Evolutionary conservation across 2,888 invertebrate species (phyloP), one percentile per base, ranked within the genome.

Genomic region (Tetheella fluctuosa): DNA sequence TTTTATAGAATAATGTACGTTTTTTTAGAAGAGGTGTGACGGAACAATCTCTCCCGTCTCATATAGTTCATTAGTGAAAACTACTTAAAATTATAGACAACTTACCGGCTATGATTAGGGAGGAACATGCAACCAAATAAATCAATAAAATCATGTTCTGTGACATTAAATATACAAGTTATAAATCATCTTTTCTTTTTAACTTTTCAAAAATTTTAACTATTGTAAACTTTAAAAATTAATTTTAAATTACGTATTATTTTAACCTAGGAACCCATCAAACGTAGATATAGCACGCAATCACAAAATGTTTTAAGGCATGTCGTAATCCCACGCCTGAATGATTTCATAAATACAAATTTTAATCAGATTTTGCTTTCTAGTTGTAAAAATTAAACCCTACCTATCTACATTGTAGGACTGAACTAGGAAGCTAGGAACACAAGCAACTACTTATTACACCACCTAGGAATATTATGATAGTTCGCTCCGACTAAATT

Each of bases 341-440:
- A 48, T 48, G 48, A 48, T 48, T 48, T 20, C 10, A 48, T 48
- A 20, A 48, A 48, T 48, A 48, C 48, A 20, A 42, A 48, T 48
- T 20, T 20, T 48, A 48, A 48, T 48, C 42, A 48, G 6, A 39
- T 39, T 48, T 48, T 48, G 10, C 48, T 17, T 48, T 48, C 48
- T 20, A 15, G 42, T n/a, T 20, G 48, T 48, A 20, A 8, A 20
- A 20, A 48, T n/a, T 0, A 17, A 1, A 10, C 25, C 25, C 25
- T 25, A 25, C 25, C 25, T 25, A 25, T 6, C 25, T 25, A 25
- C 25, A 25, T 25, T 6, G 25, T 25, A 25, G 25, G 25, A 4
- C 2, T 25, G n/a, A 25, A 6, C 25, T 25, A 25, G 25, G 25
- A 25, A 25, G 25, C 6, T 25, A 25, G n/a, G n/a, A n/a, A n/a